A percentile compares a stretch with the other conserved stretches of the same genome.
These are phyloP conservation scores for Hirtodrosophila confusa DNA, from an alignment of 2,888 invertebrate species.

Conservation along the genomic window DNA sequence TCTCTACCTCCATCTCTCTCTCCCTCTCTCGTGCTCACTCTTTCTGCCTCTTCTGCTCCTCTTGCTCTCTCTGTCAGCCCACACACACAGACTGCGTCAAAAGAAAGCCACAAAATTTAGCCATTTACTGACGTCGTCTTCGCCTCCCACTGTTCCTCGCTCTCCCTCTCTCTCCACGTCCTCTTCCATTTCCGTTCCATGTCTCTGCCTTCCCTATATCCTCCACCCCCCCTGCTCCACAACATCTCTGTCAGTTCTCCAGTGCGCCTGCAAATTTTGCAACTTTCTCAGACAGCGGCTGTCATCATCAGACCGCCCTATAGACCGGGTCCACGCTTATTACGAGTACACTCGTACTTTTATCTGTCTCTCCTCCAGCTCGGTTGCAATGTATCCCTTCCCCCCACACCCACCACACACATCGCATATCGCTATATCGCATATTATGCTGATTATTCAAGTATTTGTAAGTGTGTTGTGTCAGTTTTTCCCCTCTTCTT, in stretches of 20 bases:
- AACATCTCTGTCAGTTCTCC: conserved; percentile 17
- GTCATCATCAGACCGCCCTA: conserved; percentile 58
- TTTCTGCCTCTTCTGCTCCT: conserved; percentile 7
- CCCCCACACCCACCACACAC: too few species aligned
- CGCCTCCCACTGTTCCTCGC: conserved; percentile 1
- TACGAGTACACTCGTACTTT: conserved; percentile 15
- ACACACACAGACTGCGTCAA: conserved; percentile 51
- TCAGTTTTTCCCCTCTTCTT: conserved; percentile 47
- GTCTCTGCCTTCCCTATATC: conserved; percentile 3
- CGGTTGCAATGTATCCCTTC: conserved; percentile 22
- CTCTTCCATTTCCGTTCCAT: conserved; percentile 39
- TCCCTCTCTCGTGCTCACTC: conserved; percentile 3
- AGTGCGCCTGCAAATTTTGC: conserved; percentile 59
- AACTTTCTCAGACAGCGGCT: conserved; percentile 71
- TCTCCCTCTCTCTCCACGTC: neutral
- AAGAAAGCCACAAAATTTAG: conserved; percentile 68
- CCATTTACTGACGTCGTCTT: conserved; percentile 64
- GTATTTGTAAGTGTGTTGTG: conserved; percentile 64
- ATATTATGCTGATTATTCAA: conserved; percentile 76
- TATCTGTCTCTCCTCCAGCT: conserved; percentile 41
- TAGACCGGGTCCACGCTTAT: conserved; percentile 23
- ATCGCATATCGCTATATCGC: conserved; percentile 54
- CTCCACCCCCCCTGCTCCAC: neutral
- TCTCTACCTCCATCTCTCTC: conserved; percentile 1
- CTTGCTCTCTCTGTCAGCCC: conserved; percentile 25